Evolutionary conservation across 2,888 invertebrate species (phyloP), one percentile per base, ranked within the genome.

Genomic region (Pristionchus exspectatus): DNA sequence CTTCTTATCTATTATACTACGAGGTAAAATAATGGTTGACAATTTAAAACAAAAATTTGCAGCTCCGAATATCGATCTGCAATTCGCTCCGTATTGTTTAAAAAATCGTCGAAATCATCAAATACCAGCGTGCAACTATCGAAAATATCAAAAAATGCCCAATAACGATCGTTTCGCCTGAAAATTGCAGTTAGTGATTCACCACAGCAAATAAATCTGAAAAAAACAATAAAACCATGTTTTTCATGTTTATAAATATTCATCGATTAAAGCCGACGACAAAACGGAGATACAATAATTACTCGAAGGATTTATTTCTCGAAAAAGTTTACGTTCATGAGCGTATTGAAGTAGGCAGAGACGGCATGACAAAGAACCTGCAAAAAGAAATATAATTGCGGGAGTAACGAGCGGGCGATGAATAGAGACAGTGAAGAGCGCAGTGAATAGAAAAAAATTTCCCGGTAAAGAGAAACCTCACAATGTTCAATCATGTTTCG

Each of bases 301-400:
- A 59, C 18, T 59, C 24, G 59, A 2, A 18, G 1, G 3, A 18
- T 59, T 30, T n/a, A 69, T n/a, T 69, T 69, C 69, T 69, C 69
- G 69, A 69, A 69, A 27, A 24, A 27, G 69, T 69, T 30, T 30
- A 69, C n/a, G 3, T 30, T n/a, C n/a, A 7, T 16, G 14, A 24
- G n/a, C 69, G 7, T 14, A n/a, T 7, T n/a, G 69, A 69, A 12
- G n/a, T 69, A 27, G 2, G 69, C 21, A 16, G 69, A 69, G 14
- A 69, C n/a, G 69, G 69, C 27, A 69, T 69, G 69, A 69, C 69
- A 69, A 16, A 69, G 30, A 24, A 69, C 69, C 69, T 69, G 69
- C 27, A 69, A 69, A 50, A 50, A 50, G 10, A 1, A 9, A 50
- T 50, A 50, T 50, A 50, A 50, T 50, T 50, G 44, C 44, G 44